A percentile compares a stretch with the other conserved stretches of the same genome.
Evolutionary conservation across 2,888 invertebrate species (phyloP).

Genomic region (Parnassius mnemosyne): DNA sequence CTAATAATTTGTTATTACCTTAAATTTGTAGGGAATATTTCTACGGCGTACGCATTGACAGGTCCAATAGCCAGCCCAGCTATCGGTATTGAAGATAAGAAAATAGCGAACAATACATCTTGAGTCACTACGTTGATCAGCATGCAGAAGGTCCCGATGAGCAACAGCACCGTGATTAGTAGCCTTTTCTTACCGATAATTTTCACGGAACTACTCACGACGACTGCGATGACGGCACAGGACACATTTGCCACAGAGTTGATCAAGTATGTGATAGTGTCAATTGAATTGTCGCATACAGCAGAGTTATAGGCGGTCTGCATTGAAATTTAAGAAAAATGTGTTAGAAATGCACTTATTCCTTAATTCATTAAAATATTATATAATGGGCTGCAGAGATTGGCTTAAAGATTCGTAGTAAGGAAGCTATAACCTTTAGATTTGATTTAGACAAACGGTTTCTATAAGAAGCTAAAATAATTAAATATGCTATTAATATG

Average conservation of each 20-base stretch:
- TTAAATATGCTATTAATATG: too few species aligned
- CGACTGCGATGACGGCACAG: conserved; percentile 54
- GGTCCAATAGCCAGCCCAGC: conserved; percentile 65
- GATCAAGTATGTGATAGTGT: conserved; percentile 56
- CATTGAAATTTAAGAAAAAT: conserved; percentile 30
- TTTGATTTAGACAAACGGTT: too few species aligned
- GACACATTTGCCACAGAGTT: conserved; percentile 54
- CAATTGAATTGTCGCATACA: conserved; percentile 60
- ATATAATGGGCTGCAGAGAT: background rate
- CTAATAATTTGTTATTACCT: conserved; percentile 46
- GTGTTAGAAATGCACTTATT: background rate
- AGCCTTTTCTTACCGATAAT: conserved; percentile 65
- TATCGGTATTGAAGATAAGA: conserved; percentile 59
- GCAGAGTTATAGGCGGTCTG: conserved; percentile 45
- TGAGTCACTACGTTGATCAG: conserved; percentile 63
- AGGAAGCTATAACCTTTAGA: too few species aligned
- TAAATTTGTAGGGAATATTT: conserved; percentile 70
- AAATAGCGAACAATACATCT: conserved; percentile 57
- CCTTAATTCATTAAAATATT: background rate
- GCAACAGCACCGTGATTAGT: conserved; percentile 48
- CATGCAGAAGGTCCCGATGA: conserved; percentile 56
- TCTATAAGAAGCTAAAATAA: too few species aligned
- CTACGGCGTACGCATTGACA: conserved; percentile 67
- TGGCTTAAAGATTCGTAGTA: too few species aligned
- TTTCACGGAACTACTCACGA: conserved; percentile 56